A percentile compares a stretch with the other conserved stretches of the same genome.
These are phyloP conservation scores for Strix uralensis DNA, from an alignment of 2,113 vertebrate genomes.

Conservation along the genomic window DNA sequence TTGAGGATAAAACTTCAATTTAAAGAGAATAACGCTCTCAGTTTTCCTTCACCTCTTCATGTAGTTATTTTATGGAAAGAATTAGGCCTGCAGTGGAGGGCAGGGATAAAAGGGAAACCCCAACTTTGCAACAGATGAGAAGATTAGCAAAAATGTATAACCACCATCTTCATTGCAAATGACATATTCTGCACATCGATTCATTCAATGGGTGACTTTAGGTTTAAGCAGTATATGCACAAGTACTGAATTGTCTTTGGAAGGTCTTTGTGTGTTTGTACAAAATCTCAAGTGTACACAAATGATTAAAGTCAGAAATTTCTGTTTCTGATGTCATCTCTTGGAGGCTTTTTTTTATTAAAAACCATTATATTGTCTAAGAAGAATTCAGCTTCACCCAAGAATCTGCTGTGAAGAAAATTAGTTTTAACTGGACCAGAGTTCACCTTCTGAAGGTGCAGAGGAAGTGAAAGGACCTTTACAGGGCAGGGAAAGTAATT, in stretches of 20 bases:
- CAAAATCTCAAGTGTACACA: background rate
- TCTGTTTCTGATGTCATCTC: background rate
- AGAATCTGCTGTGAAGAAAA: slow-evolving; percentile 3
- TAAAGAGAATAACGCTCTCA: background rate
- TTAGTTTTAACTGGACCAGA: background rate
- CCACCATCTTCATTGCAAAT: background rate
- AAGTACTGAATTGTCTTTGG: background rate
- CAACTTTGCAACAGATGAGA: background rate
- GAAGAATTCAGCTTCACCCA: background rate
- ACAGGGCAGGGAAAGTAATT: background rate
- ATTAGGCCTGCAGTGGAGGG: background rate
- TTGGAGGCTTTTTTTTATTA: background rate
- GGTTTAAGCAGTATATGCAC: background rate
- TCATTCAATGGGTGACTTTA: slow-evolving; percentile 4
- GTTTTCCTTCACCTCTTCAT: background rate
- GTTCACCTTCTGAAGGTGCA: background rate
- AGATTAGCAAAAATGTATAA: background rate
- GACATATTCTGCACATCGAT: background rate
- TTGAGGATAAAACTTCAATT: background rate
- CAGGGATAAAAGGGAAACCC: background rate
- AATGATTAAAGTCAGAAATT: background rate
- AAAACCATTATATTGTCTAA: background rate
- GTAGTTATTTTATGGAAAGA: background rate
- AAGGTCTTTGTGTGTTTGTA: slow-evolving; percentile 8
- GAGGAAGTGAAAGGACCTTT: background rate